Base-by-base conservation (phyloP, 2,888 invertebrate genomes). In the Pheosia gnoma region DNA sequence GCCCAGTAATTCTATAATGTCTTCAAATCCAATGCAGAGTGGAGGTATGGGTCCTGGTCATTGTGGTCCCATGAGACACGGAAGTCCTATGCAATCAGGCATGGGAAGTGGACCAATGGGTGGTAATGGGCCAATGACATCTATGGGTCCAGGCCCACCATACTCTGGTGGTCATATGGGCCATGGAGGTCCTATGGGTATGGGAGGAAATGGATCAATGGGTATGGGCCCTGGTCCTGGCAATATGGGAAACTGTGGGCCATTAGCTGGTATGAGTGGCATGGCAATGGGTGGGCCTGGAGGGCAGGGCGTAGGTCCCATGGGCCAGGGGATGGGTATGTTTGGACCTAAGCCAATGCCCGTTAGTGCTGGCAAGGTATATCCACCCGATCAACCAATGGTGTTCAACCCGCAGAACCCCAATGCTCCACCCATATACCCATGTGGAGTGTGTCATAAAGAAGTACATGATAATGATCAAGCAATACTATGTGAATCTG, bases 401-500 rank as follows among this genome's bases (percentile, higher is more conserved):
- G 98, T 99, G 68, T 99, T 98, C 87, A 99, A 99, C 91, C 98
- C 98, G 54, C 98, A 99, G 89, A 99, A 99, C 91, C 99, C 99
- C 0, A 99, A 99, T 88, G 99, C 99, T 59, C 99, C 99, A 58
- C 99, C 99, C 3, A 99, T 99, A 74, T 99, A 99, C 89, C 98
- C 99, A 0, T 99, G 99, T 93, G 99, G 99, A 68, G 96, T 98
- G 63, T 99, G 99, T 93, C 99, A 98, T 92, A 98, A 98, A 94
- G 99, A 99, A 94, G 98, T 98, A 62, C 98, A 99, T 92, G 99
- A 99, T 91, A 99, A 99, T 94, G 99, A 99, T 91, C 98, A 99
- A 94, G 99, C 98, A 64, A 98, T 98, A 75, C 95, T 99, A 75
- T 99, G 99, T 92, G 99, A 99, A 94, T 98, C 98, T 80, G 99